Conservation (phyloP, 2,888 invertebrate species). For the Cactoblastis cactorum region DNA sequence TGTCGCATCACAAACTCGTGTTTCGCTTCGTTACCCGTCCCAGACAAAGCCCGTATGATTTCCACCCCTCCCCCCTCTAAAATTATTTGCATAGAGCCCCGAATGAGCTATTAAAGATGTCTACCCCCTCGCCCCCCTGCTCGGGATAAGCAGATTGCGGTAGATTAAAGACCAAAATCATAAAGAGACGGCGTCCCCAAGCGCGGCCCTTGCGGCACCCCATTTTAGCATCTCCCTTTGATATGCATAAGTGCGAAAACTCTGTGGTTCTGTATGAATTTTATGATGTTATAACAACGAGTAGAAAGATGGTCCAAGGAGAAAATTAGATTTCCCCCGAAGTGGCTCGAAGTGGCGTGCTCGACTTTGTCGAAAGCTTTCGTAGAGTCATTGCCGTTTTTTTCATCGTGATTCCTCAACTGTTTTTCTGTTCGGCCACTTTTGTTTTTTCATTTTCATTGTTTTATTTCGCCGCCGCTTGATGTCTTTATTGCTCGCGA, state of each 20-base stretch:
- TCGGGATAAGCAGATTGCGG: conserved; percentile 77
- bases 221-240: conserved; percentile 57
- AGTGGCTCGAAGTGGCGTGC: conserved; percentile 63
- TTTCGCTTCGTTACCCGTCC: conserved; percentile 70
- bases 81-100: conserved; percentile 78
- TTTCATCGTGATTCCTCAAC: conserved; percentile 60
- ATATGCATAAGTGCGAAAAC: conserved; percentile 65
- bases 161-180: conserved; percentile 77
- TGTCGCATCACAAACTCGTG: conserved; percentile 70
- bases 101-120: conserved; percentile 79
- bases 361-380: conserved; percentile 71
- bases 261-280: conserved; percentile 52
- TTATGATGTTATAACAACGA: conserved; percentile 62
- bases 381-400: conserved; percentile 49
- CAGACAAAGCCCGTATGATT: conserved; percentile 78
- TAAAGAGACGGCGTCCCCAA: conserved; percentile 57
- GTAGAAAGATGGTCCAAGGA: conserved; percentile 56
- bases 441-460: conserved; percentile 56
- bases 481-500: conserved; percentile 46
- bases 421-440: conserved; percentile 64
- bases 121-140: conserved; percentile 57
- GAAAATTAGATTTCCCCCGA: conserved; percentile 74
- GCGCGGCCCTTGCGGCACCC: conserved; percentile 45
- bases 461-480: conserved; percentile 56
- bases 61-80: conserved; percentile 53